Percentiles rank a stretch among this genome's conserved stretches.
Conservation (phyloP, 2,888 invertebrate genomes). For the Entomobrya proxima region DNA sequence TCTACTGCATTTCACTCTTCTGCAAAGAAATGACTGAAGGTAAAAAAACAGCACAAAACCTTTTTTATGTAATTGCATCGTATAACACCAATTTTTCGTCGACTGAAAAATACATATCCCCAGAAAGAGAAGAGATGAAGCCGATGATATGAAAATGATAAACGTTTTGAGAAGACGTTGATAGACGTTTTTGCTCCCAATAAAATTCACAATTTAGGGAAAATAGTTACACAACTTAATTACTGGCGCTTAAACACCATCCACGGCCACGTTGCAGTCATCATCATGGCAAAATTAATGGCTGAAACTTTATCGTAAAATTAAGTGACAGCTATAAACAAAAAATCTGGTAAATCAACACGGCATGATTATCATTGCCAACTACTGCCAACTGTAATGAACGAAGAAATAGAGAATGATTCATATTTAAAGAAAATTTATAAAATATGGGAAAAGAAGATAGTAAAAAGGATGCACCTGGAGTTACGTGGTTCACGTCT, state of each 20-base stretch:
- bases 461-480: constrained; percentile 37
- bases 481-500: neutral
- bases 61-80: neutral
- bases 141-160: too few species aligned
- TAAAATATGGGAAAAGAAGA: constrained; percentile 10
- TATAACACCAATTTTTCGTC: neutral
- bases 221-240: constrained; percentile 19
- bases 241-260: neutral
- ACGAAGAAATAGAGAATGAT: neutral
- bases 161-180: neutral
- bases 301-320: constrained; percentile 11
- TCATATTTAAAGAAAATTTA: constrained; percentile 17
- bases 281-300: constrained; percentile 2
- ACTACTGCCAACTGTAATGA: neutral
- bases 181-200: neutral
- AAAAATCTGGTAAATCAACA: neutral
- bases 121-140: too few species aligned
- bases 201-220: neutral
- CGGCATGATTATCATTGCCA: neutral
- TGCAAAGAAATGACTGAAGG: neutral
- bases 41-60: neutral
- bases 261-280: too few species aligned
- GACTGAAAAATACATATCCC: neutral
- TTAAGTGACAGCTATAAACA: neutral
- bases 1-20: neutral